Conservation (phyloP, 2,113 vertebrate genomes). For the Elachura formosa region DNA sequence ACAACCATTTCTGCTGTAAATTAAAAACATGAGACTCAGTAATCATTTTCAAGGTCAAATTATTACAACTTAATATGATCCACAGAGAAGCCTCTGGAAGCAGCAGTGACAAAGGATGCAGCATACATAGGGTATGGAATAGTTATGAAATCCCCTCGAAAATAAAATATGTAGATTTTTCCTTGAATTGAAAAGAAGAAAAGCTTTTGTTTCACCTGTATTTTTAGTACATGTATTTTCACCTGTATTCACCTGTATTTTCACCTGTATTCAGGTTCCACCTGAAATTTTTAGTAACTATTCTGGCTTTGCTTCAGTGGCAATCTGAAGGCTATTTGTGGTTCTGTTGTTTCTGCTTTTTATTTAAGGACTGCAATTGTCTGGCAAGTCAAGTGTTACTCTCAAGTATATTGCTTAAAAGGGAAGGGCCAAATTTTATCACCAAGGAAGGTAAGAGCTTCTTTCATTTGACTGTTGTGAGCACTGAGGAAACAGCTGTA, state of each 20-base stretch:
- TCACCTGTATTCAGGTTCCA: too few species aligned
- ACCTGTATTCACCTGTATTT: too few species aligned
- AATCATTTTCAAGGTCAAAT: neutral
- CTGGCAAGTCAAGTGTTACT: constrained; percentile 89
- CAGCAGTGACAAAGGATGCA: neutral
- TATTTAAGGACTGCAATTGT: constrained; percentile 84
- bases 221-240: too few species aligned
- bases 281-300: neutral
- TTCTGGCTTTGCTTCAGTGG: neutral
- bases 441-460: constrained; percentile 82
- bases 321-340: neutral
- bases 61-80: neutral
- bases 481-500: neutral
- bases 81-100: neutral
- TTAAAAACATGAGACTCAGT: neutral
- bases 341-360: neutral
- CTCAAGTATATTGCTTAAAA: constrained; percentile 81
- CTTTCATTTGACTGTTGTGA: neutral
- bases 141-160: neutral
- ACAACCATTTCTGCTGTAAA: neutral
- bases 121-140: neutral
- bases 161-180: neutral
- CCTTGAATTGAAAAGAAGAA: neutral
- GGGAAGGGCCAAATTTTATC: constrained; percentile 88
- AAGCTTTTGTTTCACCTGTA: neutral